Conservation (phyloP, 2,113 vertebrate species). For the Panthera tigris region DNA sequence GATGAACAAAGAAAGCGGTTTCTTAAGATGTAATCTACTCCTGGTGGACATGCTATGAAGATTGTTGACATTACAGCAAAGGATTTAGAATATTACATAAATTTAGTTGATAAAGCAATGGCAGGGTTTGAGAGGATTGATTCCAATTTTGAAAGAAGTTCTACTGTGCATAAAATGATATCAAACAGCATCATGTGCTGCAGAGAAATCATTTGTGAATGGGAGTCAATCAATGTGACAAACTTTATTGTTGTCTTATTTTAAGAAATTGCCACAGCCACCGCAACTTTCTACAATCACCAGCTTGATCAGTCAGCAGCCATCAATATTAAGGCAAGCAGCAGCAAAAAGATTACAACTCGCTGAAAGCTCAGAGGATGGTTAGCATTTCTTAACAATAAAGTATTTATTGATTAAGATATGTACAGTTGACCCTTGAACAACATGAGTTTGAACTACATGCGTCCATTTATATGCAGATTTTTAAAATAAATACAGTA, state of each 20-base stretch:
- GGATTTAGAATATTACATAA: background rate
- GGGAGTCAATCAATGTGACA: background rate
- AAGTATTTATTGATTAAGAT: background rate
- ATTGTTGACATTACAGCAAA: background rate
- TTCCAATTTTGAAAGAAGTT: background rate
- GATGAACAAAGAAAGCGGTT: background rate
- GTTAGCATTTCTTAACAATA: background rate
- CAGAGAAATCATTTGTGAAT: background rate
- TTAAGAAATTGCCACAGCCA: background rate
- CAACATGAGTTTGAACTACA: background rate
- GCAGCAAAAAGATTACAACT: background rate
- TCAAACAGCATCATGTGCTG: background rate
- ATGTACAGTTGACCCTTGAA: background rate
- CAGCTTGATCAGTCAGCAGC: background rate
- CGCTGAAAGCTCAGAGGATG: background rate
- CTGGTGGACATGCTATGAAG: background rate
- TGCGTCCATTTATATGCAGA: background rate
- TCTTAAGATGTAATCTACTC: background rate
- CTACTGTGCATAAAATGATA: background rate
- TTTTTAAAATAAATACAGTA: background rate
- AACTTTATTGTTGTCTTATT: background rate
- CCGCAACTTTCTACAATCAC: background rate
- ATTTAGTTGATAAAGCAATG: background rate
- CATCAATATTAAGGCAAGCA: background rate
- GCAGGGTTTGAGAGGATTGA: background rate